Conservation (phyloP, 2,888 invertebrate genomes). For the Ochropleura plecta region DNA sequence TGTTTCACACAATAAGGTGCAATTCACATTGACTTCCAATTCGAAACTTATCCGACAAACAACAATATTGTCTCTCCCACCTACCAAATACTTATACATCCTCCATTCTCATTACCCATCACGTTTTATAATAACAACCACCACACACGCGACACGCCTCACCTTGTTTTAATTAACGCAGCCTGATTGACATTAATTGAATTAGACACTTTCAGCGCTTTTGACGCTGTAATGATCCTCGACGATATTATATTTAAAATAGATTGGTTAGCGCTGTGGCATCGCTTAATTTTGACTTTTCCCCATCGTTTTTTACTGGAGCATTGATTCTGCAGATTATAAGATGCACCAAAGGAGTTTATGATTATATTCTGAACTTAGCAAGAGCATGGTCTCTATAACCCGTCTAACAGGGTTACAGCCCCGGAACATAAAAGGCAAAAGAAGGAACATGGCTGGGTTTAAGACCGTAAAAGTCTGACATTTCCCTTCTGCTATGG, state of each 20-base stretch:
- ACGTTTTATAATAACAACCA: slow-evolving; percentile 38
- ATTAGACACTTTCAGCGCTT: slow-evolving; percentile 65
- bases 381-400: too few species aligned
- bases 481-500: too few species aligned
- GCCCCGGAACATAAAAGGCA: too few species aligned
- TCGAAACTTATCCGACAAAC: background rate
- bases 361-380: too few species aligned
- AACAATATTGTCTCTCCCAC: background rate
- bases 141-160: slow-evolving; percentile 21
- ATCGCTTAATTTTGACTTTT: background rate
- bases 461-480: too few species aligned
- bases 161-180: slow-evolving; percentile 59
- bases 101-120: background rate
- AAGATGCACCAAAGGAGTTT: background rate
- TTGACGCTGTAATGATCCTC: slow-evolving; percentile 58
- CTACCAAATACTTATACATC: background rate
- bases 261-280: background rate
- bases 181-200: slow-evolving; percentile 72
- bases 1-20: too few species aligned
- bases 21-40: background rate
- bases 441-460: too few species aligned
- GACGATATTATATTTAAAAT: slow-evolving; percentile 15
- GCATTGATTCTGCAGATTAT: background rate
- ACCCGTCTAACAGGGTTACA: too few species aligned
- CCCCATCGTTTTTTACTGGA: background rate